Conservation (phyloP, 2,797 vertebrate genomes). For the Melanotaenia parkinsoni region DNA sequence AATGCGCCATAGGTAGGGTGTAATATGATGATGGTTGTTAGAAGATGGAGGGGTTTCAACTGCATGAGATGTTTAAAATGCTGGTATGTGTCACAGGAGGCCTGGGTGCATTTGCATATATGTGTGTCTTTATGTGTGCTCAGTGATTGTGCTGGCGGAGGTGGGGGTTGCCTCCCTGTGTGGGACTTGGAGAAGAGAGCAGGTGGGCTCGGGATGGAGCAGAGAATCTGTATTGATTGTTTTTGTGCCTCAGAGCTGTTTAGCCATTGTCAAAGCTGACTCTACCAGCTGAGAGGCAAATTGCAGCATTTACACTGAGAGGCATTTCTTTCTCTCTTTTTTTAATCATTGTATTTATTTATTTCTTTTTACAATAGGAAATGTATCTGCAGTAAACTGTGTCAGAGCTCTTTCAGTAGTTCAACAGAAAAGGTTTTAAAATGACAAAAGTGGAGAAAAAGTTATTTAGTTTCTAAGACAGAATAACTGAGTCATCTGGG, state of each 20-base stretch:
- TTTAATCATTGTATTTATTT: slow-evolving; percentile 62
- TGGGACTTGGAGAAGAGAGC: slow-evolving; percentile 87
- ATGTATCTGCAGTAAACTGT: slow-evolving; percentile 54
- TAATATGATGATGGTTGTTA: slow-evolving; percentile 43
- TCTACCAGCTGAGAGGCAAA: slow-evolving; percentile 99
- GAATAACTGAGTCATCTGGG: neutral
- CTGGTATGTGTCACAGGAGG: slow-evolving; percentile 41
- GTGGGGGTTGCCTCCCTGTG: slow-evolving; percentile 78
- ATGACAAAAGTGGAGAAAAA: slow-evolving; percentile 19
- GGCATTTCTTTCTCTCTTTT: slow-evolving; percentile 78
- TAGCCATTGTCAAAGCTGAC: slow-evolving; percentile 96
- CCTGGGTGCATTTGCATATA: slow-evolving; percentile 2
- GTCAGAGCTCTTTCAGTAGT: slow-evolving; percentile 83
- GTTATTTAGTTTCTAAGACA: slow-evolving; percentile 9
- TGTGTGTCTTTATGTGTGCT: slow-evolving; percentile 43
- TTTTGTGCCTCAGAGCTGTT: slow-evolving; percentile 93
- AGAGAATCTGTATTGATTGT: slow-evolving; percentile 96
- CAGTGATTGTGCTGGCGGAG: slow-evolving; percentile 63
- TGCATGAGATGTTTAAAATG: slow-evolving; percentile 41
- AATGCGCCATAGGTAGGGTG: slow-evolving; percentile 20
- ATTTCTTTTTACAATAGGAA: slow-evolving; percentile 65
- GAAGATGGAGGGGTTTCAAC: slow-evolving; percentile 34
- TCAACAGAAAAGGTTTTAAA: neutral
- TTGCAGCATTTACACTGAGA: slow-evolving; percentile 98
- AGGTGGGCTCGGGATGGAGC: slow-evolving; percentile 89